A percentile compares a stretch with the other conserved stretches of the same genome.
phyloP scores from a whole-genome alignment of 2,888 invertebrate species.

The Napeogenes sylphis region DNA sequence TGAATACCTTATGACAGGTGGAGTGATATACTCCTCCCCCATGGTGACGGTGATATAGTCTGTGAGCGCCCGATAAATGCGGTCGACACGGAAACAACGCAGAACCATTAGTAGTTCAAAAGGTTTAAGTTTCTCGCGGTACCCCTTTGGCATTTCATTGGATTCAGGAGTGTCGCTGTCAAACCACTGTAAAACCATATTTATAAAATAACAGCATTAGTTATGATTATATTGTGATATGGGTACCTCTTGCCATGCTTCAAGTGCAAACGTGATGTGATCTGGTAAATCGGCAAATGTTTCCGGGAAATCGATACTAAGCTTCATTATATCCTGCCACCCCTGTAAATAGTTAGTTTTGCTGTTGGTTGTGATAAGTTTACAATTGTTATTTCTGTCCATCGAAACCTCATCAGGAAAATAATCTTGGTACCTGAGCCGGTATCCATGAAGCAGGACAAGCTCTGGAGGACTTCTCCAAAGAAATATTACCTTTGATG shows the following conservation, averaged over 20 bases:
- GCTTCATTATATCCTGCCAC: constrained; percentile 90
- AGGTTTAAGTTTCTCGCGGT: constrained; percentile 79
- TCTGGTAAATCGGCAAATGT: constrained; percentile 81
- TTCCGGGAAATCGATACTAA: constrained; percentile 82
- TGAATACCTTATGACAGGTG: constrained; percentile 83
- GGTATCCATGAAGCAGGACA: constrained; percentile 87
- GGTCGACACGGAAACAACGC: constrained; percentile 92
- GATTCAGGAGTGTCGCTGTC: constrained; percentile 90
- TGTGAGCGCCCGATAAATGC: constrained; percentile 90
- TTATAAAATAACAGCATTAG: no score
- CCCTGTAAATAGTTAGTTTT: constrained; percentile 60
- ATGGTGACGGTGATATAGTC: constrained; percentile 88
- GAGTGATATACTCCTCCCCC: constrained; percentile 93
- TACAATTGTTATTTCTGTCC: neutral
- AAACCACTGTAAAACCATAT: constrained; percentile 81
- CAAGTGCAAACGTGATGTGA: constrained; percentile 74
- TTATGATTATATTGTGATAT: no score
- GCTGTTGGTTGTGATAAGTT: neutral
- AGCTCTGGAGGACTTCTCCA: constrained; percentile 83
- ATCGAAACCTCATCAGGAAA: no score
- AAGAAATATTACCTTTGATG: constrained; percentile 88
- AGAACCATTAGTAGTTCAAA: constrained; percentile 89
- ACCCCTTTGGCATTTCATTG: constrained; percentile 82
- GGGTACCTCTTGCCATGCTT: constrained; percentile 82
- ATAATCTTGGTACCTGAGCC: constrained; percentile 54